Evolutionary conservation across 2,888 invertebrate genomes (phyloP).

Genomic region (Exephanes ischioxanthus): DNA sequence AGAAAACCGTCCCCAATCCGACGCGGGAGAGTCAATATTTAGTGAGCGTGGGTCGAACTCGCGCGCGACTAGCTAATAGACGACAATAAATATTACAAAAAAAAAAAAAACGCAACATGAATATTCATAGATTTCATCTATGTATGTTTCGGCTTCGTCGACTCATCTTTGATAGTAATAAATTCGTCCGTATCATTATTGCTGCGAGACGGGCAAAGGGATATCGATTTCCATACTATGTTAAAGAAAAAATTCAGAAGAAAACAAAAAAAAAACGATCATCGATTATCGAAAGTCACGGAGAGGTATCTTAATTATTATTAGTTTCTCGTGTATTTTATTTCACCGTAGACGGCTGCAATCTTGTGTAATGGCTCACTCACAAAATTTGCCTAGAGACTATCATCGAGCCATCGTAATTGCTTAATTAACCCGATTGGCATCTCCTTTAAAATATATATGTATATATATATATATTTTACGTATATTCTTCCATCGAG

Average conservation of each 20-base stretch:
- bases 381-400: slow-evolving; percentile 51
- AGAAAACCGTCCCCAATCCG: neutral
- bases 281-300: slow-evolving; percentile 53
- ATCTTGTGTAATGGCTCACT: slow-evolving; percentile 67
- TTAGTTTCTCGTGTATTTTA: slow-evolving; percentile 69
- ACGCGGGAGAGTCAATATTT: neutral
- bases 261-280: slow-evolving; percentile 20
- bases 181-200: slow-evolving; percentile 28
- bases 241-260: neutral
- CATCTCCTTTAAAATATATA: slow-evolving; percentile 19
- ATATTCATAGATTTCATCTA: slow-evolving; percentile 68
- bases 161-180: slow-evolving; percentile 6
- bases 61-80: slow-evolving; percentile 48
- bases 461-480: slow-evolving; percentile 2
- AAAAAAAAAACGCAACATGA: slow-evolving; percentile 67
- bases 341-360: slow-evolving; percentile 43
- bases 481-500: slow-evolving; percentile 16
- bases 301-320: slow-evolving; percentile 69
- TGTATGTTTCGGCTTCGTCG: slow-evolving; percentile 22
- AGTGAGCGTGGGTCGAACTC: slow-evolving; percentile 33
- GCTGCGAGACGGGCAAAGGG: neutral
- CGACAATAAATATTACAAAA: slow-evolving; percentile 62
- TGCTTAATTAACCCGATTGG: slow-evolving; percentile 53
- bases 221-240: slow-evolving; percentile 7
- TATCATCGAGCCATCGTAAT: slow-evolving; percentile 28